A percentile compares a stretch with the other conserved stretches of the same genome.
phyloP scores from a whole-genome alignment of 1,140 invertebrate species.

The Campoletis sonorensis region DNA sequence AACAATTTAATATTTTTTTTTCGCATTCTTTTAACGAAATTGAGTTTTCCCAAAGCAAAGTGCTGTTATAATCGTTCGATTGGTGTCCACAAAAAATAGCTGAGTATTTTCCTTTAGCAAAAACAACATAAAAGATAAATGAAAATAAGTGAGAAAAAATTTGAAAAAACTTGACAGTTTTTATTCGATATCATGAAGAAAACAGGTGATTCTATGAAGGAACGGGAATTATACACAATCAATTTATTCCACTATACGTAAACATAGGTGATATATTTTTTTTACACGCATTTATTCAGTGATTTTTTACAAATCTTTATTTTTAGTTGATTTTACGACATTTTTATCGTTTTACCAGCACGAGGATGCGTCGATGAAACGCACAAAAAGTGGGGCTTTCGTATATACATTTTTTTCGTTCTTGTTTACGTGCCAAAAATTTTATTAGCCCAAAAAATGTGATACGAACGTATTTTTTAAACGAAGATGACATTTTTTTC shows the following conservation, averaged over 20 bases:
- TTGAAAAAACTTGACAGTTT: neutral
- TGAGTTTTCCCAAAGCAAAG: constrained; percentile 55
- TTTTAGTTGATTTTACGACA: constrained; percentile 1
- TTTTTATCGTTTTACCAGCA: neutral
- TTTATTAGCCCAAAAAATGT: neutral
- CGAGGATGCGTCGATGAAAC: constrained; percentile 47
- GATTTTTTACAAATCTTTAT: neutral
- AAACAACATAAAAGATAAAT: neutral
- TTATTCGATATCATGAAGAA: constrained; percentile 11
- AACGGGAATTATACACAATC: constrained; percentile 20
- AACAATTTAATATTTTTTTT: neutral
- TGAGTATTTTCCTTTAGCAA: constrained; percentile 61
- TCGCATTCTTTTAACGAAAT: neutral
- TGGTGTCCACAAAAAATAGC: constrained; percentile 73
- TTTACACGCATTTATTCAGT: constrained; percentile 2
- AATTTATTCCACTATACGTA: constrained; percentile 28
- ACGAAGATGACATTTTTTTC: neutral
- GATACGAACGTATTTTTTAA: neutral
- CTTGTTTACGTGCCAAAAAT: neutral
- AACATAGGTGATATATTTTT: constrained; percentile 24
- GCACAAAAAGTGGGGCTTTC: constrained; percentile 53
- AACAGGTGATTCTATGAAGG: constrained; percentile 12
- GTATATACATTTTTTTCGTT: neutral
- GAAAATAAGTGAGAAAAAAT: neutral
- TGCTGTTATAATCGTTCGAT: constrained; percentile 48